Evolutionary conservation across 2,888 invertebrate species (phyloP).

Genomic region (Dysmachus trigonus): DNA sequence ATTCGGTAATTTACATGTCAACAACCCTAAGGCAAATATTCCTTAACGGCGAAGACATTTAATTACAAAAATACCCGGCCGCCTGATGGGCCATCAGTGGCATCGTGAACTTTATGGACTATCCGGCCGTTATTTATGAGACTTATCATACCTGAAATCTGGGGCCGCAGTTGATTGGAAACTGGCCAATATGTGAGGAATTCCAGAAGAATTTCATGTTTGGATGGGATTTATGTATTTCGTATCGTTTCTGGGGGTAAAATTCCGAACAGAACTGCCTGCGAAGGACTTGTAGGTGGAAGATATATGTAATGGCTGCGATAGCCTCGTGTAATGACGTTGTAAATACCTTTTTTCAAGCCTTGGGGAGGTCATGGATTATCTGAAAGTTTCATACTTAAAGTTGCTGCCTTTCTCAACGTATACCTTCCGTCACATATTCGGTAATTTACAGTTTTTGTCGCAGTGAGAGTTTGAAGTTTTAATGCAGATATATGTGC

Average conservation of each 20-base stretch:
- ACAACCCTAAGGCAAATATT: neutral
- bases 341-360: neutral
- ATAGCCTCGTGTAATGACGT: neutral
- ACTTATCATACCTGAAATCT: constrained; percentile 1
- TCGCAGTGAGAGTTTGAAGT: neutral
- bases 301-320: neutral
- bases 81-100: neutral
- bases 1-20: neutral
- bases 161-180: constrained; percentile 3
- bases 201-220: neutral
- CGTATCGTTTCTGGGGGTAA: neutral
- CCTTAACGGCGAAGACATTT: neutral
- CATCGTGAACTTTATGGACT: neutral
- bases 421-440: neutral
- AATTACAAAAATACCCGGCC: neutral
- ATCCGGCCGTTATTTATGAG: neutral
- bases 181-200: constrained; percentile 2
- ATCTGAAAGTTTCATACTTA: neutral
- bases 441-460: neutral
- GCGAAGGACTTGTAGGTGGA: neutral
- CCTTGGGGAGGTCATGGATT: neutral
- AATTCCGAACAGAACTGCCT: neutral
- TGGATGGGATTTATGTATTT: neutral
- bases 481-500: neutral
- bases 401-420: neutral